A percentile compares a stretch with the other conserved stretches of the same genome.
phyloP scores from a whole-genome alignment of 1,140 invertebrate genomes.

The Subanguina moxae region DNA sequence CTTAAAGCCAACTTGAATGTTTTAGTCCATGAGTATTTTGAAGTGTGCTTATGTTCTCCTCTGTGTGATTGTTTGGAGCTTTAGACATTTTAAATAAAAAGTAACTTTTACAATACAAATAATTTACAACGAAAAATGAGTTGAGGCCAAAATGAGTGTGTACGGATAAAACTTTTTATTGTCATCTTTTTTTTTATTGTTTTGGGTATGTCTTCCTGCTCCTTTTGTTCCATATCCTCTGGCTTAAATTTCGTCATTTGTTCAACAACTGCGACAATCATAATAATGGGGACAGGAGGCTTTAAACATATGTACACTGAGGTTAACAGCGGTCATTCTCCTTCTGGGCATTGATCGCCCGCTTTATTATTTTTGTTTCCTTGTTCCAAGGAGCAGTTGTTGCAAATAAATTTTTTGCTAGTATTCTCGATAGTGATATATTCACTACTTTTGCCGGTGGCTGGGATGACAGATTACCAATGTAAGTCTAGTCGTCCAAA shows the following conservation, averaged over 20 bases:
- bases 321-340: neutral
- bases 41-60: too few species aligned
- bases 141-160: too few species aligned
- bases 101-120: too few species aligned
- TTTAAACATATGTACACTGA: neutral
- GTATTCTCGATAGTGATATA: neutral
- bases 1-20: too few species aligned
- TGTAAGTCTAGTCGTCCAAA: neutral
- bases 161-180: constrained; percentile 5
- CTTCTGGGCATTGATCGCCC: neutral
- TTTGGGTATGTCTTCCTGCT: neutral
- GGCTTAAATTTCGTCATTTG: neutral
- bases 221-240: neutral
- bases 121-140: too few species aligned
- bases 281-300: neutral
- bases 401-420: neutral
- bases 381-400: neutral
- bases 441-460: neutral
- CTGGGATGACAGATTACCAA: constrained; percentile 7
- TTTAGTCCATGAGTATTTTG: too few species aligned
- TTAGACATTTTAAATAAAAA: too few species aligned
- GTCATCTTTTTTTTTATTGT: constrained; percentile 4
- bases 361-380: neutral
- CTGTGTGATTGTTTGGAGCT: too few species aligned
- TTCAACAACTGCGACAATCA: constrained; percentile 5